These are phyloP conservation scores for Brenthis hecate DNA, from an alignment of 2,888 invertebrate genomes.

Conservation along the genomic window DNA sequence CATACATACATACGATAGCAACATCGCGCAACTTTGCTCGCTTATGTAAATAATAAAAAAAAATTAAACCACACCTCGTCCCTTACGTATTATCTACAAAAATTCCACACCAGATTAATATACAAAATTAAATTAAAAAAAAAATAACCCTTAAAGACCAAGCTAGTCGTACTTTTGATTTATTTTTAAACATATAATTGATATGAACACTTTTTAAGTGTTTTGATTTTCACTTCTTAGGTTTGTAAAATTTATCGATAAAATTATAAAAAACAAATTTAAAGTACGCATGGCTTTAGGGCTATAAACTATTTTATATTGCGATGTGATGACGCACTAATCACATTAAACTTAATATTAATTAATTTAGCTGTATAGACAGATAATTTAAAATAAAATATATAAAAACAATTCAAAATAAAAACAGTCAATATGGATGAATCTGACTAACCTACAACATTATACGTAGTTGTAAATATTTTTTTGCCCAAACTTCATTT, in stretches of 20 bases:
- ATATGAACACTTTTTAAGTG: no score
- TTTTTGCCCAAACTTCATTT: no score
- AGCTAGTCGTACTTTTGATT: slow-evolving; percentile 5
- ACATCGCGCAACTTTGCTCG: slow-evolving; percentile 3
- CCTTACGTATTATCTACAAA: not conserved
- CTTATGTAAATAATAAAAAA: not conserved
- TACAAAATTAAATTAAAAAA: not conserved
- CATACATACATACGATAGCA: slow-evolving; percentile 26
- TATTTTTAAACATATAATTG: not conserved
- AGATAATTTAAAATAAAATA: no score
- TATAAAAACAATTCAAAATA: not conserved
- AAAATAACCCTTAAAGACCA: slow-evolving; percentile 1
- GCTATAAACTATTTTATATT: not conserved
- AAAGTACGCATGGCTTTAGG: not conserved
- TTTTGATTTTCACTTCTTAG: no score
- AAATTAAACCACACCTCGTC: not conserved
- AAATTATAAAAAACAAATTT: slow-evolving; percentile 1
- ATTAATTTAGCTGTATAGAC: no score
- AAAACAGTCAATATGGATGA: not conserved
- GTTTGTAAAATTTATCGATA: not conserved
- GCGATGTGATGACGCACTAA: no score
- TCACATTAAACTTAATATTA: no score
- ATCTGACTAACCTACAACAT: no score
- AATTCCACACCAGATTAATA: not conserved
- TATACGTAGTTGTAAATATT: no score